phyloP scores from a whole-genome alignment of 2,888 invertebrate genomes.

The Lepeophtheirus nordmannii region DNA sequence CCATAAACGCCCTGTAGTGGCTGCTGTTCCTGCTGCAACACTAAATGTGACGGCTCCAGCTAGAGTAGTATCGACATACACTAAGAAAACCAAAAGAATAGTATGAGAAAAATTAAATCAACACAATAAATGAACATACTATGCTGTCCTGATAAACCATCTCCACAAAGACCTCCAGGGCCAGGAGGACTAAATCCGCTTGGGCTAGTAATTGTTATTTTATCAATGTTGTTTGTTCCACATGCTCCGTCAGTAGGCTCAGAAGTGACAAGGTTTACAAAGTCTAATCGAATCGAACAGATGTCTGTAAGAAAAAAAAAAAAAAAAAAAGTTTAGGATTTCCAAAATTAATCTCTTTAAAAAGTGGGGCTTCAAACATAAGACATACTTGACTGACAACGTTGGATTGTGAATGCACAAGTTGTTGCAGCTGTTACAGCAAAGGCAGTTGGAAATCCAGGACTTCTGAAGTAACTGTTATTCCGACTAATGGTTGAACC shows the following conservation, averaged over 20 bases:
- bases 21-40: background rate
- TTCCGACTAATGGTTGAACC: background rate
- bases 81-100: background rate
- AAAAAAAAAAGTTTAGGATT: too few relatives aligned
- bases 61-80: background rate
- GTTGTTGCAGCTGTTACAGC: background rate
- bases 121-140: background rate
- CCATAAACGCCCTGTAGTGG: background rate
- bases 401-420: background rate
- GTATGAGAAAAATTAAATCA: too few relatives aligned
- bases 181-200: background rate
- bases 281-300: background rate
- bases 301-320: background rate
- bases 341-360: too few relatives aligned
- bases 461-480: background rate
- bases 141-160: background rate
- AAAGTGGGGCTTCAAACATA: too few relatives aligned
- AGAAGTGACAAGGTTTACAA: background rate
- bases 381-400: background rate
- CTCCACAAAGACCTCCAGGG: background rate
- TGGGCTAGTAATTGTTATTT: background rate
- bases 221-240: background rate
- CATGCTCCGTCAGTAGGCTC: background rate
- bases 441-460: conserved; percentile 1
- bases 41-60: background rate